A percentile compares a stretch with the other conserved stretches of the same genome.
Conservation (phyloP, 2,888 invertebrate genomes). For the Drosophila rellima region DNA sequence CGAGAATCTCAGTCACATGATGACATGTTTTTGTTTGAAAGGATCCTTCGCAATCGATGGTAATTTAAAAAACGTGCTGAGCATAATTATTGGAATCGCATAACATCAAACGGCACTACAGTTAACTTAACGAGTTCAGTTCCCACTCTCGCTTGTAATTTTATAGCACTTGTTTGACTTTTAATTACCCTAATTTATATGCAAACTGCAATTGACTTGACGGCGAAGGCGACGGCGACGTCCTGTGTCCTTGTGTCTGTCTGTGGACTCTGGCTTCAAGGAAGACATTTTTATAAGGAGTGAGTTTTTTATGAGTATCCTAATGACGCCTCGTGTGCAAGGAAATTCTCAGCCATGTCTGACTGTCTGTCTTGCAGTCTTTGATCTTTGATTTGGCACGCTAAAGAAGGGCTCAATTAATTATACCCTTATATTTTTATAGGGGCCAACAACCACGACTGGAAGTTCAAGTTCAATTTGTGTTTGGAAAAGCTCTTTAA, state of each 20-base stretch:
- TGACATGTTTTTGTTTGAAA: neutral
- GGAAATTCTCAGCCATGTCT: constrained; percentile 6
- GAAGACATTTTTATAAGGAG: constrained; percentile 7
- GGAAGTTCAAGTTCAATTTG: constrained; percentile 1
- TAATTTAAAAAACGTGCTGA: constrained; percentile 16
- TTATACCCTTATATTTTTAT: constrained; percentile 38
- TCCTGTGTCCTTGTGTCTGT: neutral
- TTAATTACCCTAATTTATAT: constrained; percentile 72
- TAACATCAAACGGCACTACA: constrained; percentile 34
- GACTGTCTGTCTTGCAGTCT: constrained; percentile 13
- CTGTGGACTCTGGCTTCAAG: neutral
- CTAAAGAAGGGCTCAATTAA: constrained; percentile 35
- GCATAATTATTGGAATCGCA: constrained; percentile 43
- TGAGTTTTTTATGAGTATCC: constrained; percentile 36
- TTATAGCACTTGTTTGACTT: constrained; percentile 55
- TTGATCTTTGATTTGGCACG: constrained; percentile 28
- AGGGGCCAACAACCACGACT: neutral
- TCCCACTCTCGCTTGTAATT: constrained; percentile 33
- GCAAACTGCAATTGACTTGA: constrained; percentile 60
- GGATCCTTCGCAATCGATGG: neutral
- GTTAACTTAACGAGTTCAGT: constrained; percentile 34
- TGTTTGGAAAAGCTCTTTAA: neutral
- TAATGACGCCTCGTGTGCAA: constrained; percentile 23
- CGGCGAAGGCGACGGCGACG: neutral
- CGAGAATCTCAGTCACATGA: neutral